A percentile compares a stretch with the other conserved stretches of the same genome.
These are phyloP conservation scores for Trichopria drosophilae DNA, from an alignment of 2,888 invertebrate genomes.

Conservation along the genomic window DNA sequence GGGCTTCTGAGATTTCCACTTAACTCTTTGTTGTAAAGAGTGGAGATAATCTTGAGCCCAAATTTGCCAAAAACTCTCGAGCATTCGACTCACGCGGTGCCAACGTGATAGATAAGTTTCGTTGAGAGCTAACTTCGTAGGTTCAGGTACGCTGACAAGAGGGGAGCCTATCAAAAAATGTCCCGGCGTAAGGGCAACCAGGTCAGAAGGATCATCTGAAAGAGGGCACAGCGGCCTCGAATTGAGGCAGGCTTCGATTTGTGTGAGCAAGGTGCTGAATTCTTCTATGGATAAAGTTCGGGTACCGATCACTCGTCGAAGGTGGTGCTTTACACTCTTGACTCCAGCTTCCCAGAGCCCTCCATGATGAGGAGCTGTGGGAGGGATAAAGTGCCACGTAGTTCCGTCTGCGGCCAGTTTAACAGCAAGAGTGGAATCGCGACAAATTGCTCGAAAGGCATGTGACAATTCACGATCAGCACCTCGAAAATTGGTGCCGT, in stretches of 20 bases:
- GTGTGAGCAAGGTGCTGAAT: slow-evolving; percentile 26
- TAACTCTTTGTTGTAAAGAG: slow-evolving; percentile 34
- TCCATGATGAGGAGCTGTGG: slow-evolving; percentile 39
- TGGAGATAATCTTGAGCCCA: slow-evolving; percentile 39
- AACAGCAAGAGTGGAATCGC: not conserved
- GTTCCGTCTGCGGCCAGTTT: slow-evolving; percentile 21
- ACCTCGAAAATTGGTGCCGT: slow-evolving; percentile 44
- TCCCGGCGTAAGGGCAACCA: slow-evolving; percentile 35
- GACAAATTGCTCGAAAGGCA: not conserved
- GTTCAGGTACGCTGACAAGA: slow-evolving; percentile 32
- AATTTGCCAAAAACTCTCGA: slow-evolving; percentile 36
- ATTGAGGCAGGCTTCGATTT: slow-evolving; percentile 33
- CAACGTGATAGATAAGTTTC: slow-evolving; percentile 34
- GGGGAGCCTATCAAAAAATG: slow-evolving; percentile 38
- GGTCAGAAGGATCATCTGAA: slow-evolving; percentile 20
- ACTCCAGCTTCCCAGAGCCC: slow-evolving; percentile 42
- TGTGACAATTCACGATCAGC: slow-evolving; percentile 34
- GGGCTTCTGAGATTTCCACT: too few relatives aligned
- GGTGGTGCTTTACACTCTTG: slow-evolving; percentile 40
- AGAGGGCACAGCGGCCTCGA: slow-evolving; percentile 29
- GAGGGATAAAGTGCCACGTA: slow-evolving; percentile 30
- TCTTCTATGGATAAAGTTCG: slow-evolving; percentile 38
- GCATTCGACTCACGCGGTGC: slow-evolving; percentile 29
- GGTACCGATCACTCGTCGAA: slow-evolving; percentile 35
- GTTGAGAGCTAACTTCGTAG: slow-evolving; percentile 27